Base-by-base conservation (phyloP, 2,797 vertebrate species). In the Falco peregrinus region DNA sequence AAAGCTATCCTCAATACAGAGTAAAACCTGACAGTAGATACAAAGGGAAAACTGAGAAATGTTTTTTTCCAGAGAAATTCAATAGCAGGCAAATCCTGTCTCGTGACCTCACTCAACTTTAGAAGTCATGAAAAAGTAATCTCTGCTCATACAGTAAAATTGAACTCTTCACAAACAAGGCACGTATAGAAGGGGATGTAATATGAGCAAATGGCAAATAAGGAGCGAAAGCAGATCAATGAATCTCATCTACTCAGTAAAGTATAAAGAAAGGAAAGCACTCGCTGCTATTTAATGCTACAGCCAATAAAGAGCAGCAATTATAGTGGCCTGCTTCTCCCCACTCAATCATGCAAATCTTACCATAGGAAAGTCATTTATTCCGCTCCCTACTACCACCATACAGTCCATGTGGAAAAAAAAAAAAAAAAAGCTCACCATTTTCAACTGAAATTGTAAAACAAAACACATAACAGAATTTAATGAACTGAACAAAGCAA, bases 141-240 rank as follows among this genome's bases (percentile, higher is more conserved):
- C 24, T 82, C 53, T 82, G 81, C 85, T 80, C n/a, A 61, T 75
- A 83, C 89, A 92, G 26, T 39, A 80, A 70, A 89, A 89, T 47
- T 87, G 68, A 93, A 75, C 57, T 90, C 50, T 80, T 89, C 61
- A 83, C 51, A 93, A 93, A 96, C 56, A 70, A 80, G 50, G 64
- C 18, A 77, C 90, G 92, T 51, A 85, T 50, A 59, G 17, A 39
- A 87, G 37, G 20, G 35, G 12, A 64, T 69, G 41, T 51, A 81
- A 65, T 89, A 79, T 77, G 60, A 86, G 64, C 45, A 94, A 92
- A 76, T 39, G 43, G 60, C 25, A 94, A 86, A 92, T 89, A 47
- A 73, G 57, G 50, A 93, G 56, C 18, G 71, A 94, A 83, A 82
- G 77, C 29, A 89, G 69, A 93, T 95, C 90, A 81, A 93, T 92